Evolutionary conservation across 1,140 invertebrate species (phyloP).

Genomic region (Monomorium pharaonis): DNA sequence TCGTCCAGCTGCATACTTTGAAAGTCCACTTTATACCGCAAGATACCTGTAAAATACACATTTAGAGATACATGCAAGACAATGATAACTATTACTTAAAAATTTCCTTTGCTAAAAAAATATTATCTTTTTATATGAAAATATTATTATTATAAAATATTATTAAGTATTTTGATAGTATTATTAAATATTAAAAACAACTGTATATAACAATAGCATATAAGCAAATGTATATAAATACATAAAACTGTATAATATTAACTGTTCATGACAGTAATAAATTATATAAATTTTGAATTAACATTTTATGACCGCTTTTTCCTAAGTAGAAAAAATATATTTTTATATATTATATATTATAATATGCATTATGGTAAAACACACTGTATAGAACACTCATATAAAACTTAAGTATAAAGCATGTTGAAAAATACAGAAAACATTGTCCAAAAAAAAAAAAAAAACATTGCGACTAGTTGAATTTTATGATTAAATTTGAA

Average conservation of each 20-base stretch:
- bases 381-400: slow-evolving; percentile 13
- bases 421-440: slow-evolving; percentile 20
- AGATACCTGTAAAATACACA: slow-evolving; percentile 91
- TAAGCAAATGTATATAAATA: slow-evolving; percentile 28
- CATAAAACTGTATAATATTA: slow-evolving; percentile 31
- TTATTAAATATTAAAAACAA: too few species aligned
- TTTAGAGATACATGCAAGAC: slow-evolving; percentile 32
- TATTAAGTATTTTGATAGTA: too few species aligned
- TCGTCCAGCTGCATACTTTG: slow-evolving; percentile 97
- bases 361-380: slow-evolving; percentile 13
- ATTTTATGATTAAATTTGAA: slow-evolving; percentile 6
- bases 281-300: slow-evolving; percentile 15
- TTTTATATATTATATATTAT: slow-evolving; percentile 11
- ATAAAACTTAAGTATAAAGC: slow-evolving; percentile 4
- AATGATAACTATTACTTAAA: neutral
- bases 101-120: slow-evolving; percentile 16
- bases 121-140: slow-evolving; percentile 7
- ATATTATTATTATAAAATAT: too few species aligned
- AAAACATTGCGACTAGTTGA: neutral
- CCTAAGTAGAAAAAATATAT: neutral
- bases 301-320: neutral
- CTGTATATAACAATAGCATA: slow-evolving; percentile 40
- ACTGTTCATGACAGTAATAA: slow-evolving; percentile 21
- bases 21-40: slow-evolving; percentile 99
- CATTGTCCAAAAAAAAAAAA: slow-evolving; percentile 10